phyloP scores from a whole-genome alignment of 2,797 vertebrate genomes.

The Poecilia gillii region DNA sequence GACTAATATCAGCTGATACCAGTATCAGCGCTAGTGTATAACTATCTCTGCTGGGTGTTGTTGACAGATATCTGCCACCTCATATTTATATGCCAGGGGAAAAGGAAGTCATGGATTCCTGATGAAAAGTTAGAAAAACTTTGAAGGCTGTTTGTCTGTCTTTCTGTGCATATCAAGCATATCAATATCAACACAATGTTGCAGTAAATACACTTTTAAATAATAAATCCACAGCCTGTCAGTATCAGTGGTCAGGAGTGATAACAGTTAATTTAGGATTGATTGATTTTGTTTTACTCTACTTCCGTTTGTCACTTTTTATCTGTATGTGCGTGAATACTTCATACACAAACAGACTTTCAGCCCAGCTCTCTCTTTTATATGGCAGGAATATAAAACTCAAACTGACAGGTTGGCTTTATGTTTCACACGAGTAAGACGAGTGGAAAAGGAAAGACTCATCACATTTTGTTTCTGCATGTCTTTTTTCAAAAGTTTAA shows the following conservation, averaged over 20 bases:
- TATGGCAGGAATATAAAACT: not conserved
- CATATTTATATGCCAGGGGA: not conserved
- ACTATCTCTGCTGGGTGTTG: not conserved
- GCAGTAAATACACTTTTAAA: not conserved
- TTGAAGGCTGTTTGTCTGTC: not conserved
- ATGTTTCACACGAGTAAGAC: no score
- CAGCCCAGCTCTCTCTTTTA: no score
- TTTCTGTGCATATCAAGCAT: not conserved
- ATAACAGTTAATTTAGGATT: not conserved
- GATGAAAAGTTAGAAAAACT: not conserved
- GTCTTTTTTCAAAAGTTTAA: not conserved
- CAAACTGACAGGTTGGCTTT: not conserved
- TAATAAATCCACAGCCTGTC: not conserved
- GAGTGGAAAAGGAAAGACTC: not conserved
- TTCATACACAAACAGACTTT: no score
- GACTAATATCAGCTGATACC: not conserved
- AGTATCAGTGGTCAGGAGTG: not conserved
- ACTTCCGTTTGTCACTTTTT: not conserved
- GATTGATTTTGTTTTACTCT: not conserved
- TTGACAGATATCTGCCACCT: not conserved
- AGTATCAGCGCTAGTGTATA: not conserved
- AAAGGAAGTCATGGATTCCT: not conserved
- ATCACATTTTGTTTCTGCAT: not conserved
- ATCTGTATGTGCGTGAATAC: not conserved
- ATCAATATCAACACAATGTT: no score